Conservation (phyloP, 2,113 vertebrate species). For the Benitochromis conjunctus region DNA sequence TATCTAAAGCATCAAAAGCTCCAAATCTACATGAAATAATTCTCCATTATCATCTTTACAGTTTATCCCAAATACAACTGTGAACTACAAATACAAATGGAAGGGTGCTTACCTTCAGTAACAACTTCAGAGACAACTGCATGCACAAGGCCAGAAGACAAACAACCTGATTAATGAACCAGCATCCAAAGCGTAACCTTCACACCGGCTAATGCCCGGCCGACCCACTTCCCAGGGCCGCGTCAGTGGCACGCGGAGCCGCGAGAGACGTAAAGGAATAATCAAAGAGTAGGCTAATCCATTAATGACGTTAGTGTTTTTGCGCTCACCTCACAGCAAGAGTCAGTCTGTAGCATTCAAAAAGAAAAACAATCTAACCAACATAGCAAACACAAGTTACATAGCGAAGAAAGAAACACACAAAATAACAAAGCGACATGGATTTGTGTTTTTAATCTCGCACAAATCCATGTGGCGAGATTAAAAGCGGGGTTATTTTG, state of each 20-base stretch:
- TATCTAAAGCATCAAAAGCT: neutral
- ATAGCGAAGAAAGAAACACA: neutral
- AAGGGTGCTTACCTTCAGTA: conserved; percentile 20
- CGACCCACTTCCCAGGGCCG: conserved; percentile 13
- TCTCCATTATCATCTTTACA: neutral
- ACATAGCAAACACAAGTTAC: neutral
- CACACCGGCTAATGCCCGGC: conserved; percentile 19
- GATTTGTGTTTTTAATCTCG: neutral
- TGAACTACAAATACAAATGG: neutral
- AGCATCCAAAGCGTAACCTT: conserved; percentile 1
- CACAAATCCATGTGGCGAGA: neutral
- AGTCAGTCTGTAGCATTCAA: neutral
- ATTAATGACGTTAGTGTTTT: conserved; percentile 46
- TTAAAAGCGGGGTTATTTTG: neutral
- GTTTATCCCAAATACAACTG: neutral
- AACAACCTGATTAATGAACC: neutral
- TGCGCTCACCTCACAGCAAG: neutral
- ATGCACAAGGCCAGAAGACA: neutral
- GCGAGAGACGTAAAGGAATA: neutral
- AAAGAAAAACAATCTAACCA: neutral
- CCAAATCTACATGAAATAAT: neutral
- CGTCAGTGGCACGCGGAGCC: neutral
- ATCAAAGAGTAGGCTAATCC: conserved; percentile 49
- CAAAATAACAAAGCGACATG: neutral
- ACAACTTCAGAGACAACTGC: neutral